These are phyloP conservation scores for Drosophila subobscura DNA, from an alignment of 1,140 invertebrate species.

Conservation along the genomic window DNA sequence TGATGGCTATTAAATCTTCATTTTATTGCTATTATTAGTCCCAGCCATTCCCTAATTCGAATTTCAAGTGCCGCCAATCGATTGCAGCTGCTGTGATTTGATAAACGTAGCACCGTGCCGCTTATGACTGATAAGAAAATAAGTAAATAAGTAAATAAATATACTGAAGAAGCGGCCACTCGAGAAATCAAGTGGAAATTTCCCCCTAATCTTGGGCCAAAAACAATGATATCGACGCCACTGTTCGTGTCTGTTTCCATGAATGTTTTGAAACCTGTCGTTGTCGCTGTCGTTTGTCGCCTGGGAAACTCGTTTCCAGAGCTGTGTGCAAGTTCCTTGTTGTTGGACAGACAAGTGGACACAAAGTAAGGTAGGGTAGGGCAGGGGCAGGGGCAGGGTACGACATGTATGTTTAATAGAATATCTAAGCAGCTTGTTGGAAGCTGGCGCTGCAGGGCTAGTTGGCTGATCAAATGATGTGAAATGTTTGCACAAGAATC, in stretches of 20 bases:
- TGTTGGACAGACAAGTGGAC: too few species aligned
- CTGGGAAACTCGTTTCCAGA: too few species aligned
- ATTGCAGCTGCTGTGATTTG: slow-evolving; percentile 26
- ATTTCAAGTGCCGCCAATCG: slow-evolving; percentile 10
- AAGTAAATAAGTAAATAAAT: slow-evolving; percentile 36
- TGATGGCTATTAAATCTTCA: slow-evolving; percentile 21
- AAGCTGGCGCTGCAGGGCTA: slow-evolving; percentile 3
- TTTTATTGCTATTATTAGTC: slow-evolving; percentile 32
- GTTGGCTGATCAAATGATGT: not conserved
- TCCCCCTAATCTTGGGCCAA: slow-evolving; percentile 31
- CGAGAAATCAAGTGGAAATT: slow-evolving; percentile 53
- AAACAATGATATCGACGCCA: slow-evolving; percentile 33
- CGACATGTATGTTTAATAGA: too few species aligned
- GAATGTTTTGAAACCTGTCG: slow-evolving; percentile 16
- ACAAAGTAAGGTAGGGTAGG: too few species aligned
- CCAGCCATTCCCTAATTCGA: slow-evolving; percentile 22
- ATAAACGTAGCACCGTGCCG: slow-evolving; percentile 13
- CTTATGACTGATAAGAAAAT: slow-evolving; percentile 11
- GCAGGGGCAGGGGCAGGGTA: too few species aligned
- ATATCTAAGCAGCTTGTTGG: not conserved
- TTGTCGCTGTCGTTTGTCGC: not conserved
- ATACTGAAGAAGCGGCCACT: slow-evolving; percentile 21
- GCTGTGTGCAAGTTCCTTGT: too few species aligned
- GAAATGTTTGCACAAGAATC: slow-evolving; percentile 15
- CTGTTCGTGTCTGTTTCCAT: slow-evolving; percentile 29